Base-by-base conservation (phyloP, 2,797 vertebrate genomes). In the Coracias cyanogaster region DNA sequence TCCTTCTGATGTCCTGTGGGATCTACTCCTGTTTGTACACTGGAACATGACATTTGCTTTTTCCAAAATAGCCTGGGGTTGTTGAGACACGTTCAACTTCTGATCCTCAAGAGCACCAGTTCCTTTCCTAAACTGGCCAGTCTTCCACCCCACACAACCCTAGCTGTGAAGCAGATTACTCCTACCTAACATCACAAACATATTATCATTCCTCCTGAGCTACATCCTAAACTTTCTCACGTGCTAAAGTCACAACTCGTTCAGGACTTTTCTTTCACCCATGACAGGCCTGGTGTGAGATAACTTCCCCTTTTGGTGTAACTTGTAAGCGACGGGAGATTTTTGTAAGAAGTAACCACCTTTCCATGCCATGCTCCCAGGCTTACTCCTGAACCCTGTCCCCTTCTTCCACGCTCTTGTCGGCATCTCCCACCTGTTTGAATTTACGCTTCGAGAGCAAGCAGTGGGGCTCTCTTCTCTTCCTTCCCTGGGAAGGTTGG, bases 251-350 rank as follows among this genome's bases (percentile, higher is more conserved):
- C 15, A 39, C 19, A 60, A 77, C 6, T 7, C 7, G 0, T 26
- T 39, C 43, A 58, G n/a, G 61, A 37, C 20, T 43, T 28, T 35
- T 26, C 31, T 82, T 46, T 93, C 48, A 80, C 28, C 43, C 46
- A 12, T 12, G 7, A 58, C 41, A 87, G 39, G 18, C 14, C 20
- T 11, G 2, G 22, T 46, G 48, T 31, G 35, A 62, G 15, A 82
- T 8, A 17, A 51, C 29, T 71, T 31, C 46, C 43, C 33, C 41
- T 72, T 62, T 37, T 72, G 33, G 26, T 15, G 33, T 8, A 61
- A 85, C 3, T 25, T 1, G 0, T 60, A 29, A 84, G 25, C 4
- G 7, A 86, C 3, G 41, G 49, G 7, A 48, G 1, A 12, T 31
- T 37, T 64, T 35, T 21, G 2, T 1, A 45, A 49, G 35, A n/a